Base-by-base conservation (phyloP, 2,113 vertebrate genomes). In the Cinclus cinclus region DNA sequence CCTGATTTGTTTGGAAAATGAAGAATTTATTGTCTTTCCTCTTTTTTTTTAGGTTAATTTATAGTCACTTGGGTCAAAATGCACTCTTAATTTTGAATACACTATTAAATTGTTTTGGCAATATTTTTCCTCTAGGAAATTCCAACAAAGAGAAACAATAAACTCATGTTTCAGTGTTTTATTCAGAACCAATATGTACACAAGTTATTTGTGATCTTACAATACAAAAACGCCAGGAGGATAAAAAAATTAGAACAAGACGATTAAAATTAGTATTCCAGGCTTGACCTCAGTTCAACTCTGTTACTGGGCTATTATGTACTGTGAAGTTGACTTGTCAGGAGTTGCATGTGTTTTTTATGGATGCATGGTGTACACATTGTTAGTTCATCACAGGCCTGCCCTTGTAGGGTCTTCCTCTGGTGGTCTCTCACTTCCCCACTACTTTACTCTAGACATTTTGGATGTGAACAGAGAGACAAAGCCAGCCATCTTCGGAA, bases 51-150 rank as follows among this genome's bases (percentile, higher is more conserved):
- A 47, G 39, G 31, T 78, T 78, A 71, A 78, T 92, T 96, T 96
- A 60, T 87, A 70, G 70, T 85, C 44, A 75, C 49, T 87, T 89
- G 74, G 33, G 63, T 77, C 73, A 94, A 90, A 94, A 92, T 75
- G 49, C 44, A 24, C n/a, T 73, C 52, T 86, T 89, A 50, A 90
- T 94, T 93, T 89, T 97, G 79, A 94, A 93, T 90, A 60, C 39
- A 0, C 80, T 96, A n/a, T 85, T 91, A 94, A 92, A 85, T 90
- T 87, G 73, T 76, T 94, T 87, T 90, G 94, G 87, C 90, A 88
- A 9, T 65, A 33, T 92, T 91, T 90, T 91, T 93, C 42, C 63
- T 86, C 47, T 87, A 83, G 69, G 56, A 90, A 92, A 70, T 90
- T 86, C 64, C 95, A 88, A 47, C 71, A 86, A 88, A 47, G 55